These are phyloP conservation scores for Sebastes paucispinis DNA, from an alignment of 2,797 vertebrate genomes.

Conservation along the genomic window DNA sequence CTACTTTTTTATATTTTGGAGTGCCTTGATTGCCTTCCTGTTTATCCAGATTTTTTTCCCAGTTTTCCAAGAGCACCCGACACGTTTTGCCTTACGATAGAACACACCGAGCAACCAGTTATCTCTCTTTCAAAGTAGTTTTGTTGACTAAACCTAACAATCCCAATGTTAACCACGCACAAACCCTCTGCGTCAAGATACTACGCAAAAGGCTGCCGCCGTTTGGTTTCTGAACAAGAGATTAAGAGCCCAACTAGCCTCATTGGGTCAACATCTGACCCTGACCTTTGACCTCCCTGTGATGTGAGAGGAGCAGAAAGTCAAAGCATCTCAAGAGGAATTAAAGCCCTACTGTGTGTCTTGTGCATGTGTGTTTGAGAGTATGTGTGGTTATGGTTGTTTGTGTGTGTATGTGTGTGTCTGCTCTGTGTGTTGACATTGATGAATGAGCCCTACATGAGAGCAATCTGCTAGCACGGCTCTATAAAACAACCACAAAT, in stretches of 20 bases:
- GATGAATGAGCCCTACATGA: slow-evolving; percentile 71
- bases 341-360: not conserved
- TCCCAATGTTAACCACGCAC: no score
- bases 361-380: not conserved
- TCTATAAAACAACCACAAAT: slow-evolving; percentile 68
- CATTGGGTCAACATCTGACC: not conserved
- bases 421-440: slow-evolving; percentile 51
- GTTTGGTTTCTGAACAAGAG: not conserved
- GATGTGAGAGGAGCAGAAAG: not conserved
- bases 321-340: not conserved
- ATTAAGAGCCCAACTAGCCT: not conserved
- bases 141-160: no score
- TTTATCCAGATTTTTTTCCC: no score
- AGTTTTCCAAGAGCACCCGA: no score
- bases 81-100: no score
- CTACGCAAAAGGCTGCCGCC: no score
- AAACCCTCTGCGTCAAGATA: no score
- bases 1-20: no score
- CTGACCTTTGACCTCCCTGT: not conserved
- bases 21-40: no score
- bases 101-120: no score
- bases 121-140: no score
- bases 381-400: slow-evolving; percentile 8
- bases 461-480: slow-evolving; percentile 67
- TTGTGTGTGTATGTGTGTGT: not conserved